Evolutionary conservation across 2,797 vertebrate species (phyloP).

Genomic region (Pipistrellus pygmaeus): DNA sequence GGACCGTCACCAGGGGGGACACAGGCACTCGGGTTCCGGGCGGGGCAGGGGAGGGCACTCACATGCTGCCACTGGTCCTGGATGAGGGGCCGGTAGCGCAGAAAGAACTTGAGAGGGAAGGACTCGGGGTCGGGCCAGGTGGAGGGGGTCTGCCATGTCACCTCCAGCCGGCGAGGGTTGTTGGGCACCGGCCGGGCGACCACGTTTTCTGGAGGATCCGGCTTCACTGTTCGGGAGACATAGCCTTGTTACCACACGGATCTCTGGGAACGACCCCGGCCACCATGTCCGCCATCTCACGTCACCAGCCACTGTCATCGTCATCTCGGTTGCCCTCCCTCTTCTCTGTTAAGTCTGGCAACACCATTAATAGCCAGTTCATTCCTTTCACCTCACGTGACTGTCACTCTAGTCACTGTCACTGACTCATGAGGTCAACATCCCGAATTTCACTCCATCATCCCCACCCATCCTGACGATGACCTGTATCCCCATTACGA

Average conservation of each 20-base stretch:
- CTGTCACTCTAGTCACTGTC: background rate
- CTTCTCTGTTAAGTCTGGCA: background rate
- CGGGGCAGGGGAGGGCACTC: slow-evolving; percentile 84
- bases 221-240: slow-evolving; percentile 92
- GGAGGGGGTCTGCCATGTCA: slow-evolving; percentile 96
- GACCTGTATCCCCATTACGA: background rate
- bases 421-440: background rate
- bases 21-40: background rate
- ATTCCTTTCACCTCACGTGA: background rate
- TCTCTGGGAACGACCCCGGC: background rate
- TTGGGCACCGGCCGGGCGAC: slow-evolving; percentile 93
- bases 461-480: background rate
- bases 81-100: slow-evolving; percentile 97
- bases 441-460: background rate
- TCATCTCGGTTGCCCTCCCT: background rate
- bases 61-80: slow-evolving; percentile 98
- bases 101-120: slow-evolving; percentile 98
- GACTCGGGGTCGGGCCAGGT: slow-evolving; percentile 97
- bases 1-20: background rate
- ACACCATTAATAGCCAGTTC: background rate
- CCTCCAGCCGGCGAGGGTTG: slow-evolving; percentile 94
- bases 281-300: background rate
- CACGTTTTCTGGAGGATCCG: slow-evolving; percentile 96
- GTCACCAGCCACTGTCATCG: background rate
- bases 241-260: background rate